phyloP scores from a whole-genome alignment of 2,797 vertebrate species.

The Poecilia gillii region DNA sequence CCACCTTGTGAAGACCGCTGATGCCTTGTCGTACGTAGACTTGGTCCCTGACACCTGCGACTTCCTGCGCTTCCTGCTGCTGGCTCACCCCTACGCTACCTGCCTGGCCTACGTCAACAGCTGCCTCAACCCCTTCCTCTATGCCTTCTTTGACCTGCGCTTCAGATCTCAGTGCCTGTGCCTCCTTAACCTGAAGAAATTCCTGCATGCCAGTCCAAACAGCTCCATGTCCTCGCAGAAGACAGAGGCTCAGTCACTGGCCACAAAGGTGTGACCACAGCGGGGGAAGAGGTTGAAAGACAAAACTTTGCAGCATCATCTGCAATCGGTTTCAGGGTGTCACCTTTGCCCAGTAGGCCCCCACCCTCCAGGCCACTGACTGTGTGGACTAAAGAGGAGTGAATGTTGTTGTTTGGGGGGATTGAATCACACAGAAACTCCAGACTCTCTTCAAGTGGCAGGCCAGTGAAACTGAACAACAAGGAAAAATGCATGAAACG shows the following conservation, averaged over 20 bases:
- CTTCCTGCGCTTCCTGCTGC: slow-evolving; percentile 78
- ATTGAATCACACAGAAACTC: slow-evolving; percentile 23
- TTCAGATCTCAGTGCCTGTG: slow-evolving; percentile 87
- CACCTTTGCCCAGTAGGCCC: slow-evolving; percentile 26
- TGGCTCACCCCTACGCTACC: slow-evolving; percentile 87
- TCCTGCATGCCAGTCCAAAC: slow-evolving; percentile 75
- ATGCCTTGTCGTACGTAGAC: slow-evolving; percentile 85
- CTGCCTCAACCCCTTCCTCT: slow-evolving; percentile 92
- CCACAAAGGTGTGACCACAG: slow-evolving; percentile 83
- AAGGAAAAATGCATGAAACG: slow-evolving; percentile 37
- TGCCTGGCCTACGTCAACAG: slow-evolving; percentile 92
- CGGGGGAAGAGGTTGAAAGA: slow-evolving; percentile 52
- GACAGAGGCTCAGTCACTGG: slow-evolving; percentile 84
- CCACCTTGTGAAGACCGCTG: slow-evolving; percentile 86
- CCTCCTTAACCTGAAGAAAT: slow-evolving; percentile 84
- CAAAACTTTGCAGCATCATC: slow-evolving; percentile 38
- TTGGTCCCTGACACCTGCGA: slow-evolving; percentile 72
- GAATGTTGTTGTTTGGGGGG: slow-evolving; percentile 20
- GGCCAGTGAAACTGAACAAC: slow-evolving; percentile 44
- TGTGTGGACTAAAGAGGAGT: slow-evolving; percentile 40
- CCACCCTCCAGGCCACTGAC: slow-evolving; percentile 17
- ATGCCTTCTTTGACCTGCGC: slow-evolving; percentile 88
- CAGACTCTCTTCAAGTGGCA: slow-evolving; percentile 20
- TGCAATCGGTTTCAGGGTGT: slow-evolving; percentile 37
- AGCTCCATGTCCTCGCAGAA: slow-evolving; percentile 86